Evolutionary conservation across 2,888 invertebrate species (phyloP).

Genomic region (Sthenelais limicola): DNA sequence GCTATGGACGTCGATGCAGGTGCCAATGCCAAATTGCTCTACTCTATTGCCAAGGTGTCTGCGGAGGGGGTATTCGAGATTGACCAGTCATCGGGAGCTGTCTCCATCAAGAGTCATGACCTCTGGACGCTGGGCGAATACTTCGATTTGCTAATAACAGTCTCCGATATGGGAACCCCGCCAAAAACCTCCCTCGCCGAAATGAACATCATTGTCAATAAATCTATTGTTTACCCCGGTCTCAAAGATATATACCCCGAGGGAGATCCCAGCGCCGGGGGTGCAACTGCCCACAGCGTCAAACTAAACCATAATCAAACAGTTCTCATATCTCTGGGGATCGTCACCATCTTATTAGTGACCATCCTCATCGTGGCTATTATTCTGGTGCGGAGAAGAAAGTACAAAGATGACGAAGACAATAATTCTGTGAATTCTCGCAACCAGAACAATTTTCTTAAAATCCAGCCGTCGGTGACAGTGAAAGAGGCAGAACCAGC

Average conservation of each 20-base stretch:
- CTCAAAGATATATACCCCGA: slow-evolving; percentile 24
- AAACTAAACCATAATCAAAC: slow-evolving; percentile 35
- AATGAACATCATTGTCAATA: slow-evolving; percentile 44
- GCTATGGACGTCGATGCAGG: slow-evolving; percentile 61
- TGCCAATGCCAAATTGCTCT: slow-evolving; percentile 57
- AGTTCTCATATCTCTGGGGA: slow-evolving; percentile 47
- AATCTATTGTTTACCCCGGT: slow-evolving; percentile 34
- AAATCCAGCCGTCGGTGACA: slow-evolving; percentile 22
- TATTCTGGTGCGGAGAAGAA: slow-evolving; percentile 43
- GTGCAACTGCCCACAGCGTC: not conserved
- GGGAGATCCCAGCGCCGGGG: not conserved
- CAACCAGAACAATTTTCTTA: slow-evolving; percentile 29
- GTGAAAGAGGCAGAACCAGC: not conserved
- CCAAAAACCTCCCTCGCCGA: slow-evolving; percentile 43
- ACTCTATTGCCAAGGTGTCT: slow-evolving; percentile 65
- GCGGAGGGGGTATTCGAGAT: slow-evolving; percentile 72
- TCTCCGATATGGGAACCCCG: slow-evolving; percentile 41
- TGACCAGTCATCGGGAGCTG: slow-evolving; percentile 70
- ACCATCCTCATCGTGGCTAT: slow-evolving; percentile 49
- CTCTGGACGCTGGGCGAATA: slow-evolving; percentile 11
- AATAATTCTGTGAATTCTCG: not conserved
- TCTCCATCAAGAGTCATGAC: slow-evolving; percentile 57
- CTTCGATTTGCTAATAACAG: slow-evolving; percentile 40
- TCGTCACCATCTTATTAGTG: slow-evolving; percentile 47
- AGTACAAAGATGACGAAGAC: slow-evolving; percentile 37